phyloP scores from a whole-genome alignment of 2,888 invertebrate genomes.

The Phasia obesa region DNA sequence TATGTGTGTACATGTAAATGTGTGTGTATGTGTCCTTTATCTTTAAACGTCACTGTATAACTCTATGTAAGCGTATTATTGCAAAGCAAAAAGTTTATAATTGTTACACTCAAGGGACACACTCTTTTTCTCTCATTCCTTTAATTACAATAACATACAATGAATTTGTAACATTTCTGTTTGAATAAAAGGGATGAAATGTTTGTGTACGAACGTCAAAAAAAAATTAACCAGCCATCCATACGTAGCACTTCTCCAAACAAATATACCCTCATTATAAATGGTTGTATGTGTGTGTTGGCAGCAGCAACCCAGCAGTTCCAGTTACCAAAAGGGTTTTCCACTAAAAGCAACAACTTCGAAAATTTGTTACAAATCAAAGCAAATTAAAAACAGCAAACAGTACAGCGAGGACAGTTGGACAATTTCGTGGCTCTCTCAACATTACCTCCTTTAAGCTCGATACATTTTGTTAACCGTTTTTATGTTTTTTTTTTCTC shows the following conservation, averaged over 20 bases:
- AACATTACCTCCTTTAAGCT: no score
- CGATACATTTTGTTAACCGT: no score
- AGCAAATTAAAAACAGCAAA: no score
- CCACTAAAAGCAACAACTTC: no score
- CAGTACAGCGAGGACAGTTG: no score
- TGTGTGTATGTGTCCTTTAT: neutral
- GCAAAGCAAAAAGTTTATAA: slow-evolving; percentile 54
- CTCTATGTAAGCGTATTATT: slow-evolving; percentile 48
- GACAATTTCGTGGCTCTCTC: no score
- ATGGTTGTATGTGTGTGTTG: neutral
- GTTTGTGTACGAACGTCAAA: neutral
- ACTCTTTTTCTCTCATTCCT: slow-evolving; percentile 20
- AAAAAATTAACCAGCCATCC: slow-evolving; percentile 1
- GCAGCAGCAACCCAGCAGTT: slow-evolving; percentile 4
- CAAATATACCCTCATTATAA: slow-evolving; percentile 38
- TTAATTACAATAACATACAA: slow-evolving; percentile 30
- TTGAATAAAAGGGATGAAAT: slow-evolving; percentile 51
- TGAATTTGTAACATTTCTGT: slow-evolving; percentile 55
- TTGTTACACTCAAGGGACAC: slow-evolving; percentile 64
- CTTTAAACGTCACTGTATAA: slow-evolving; percentile 1
- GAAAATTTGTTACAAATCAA: no score
- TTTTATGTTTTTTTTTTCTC: no score
- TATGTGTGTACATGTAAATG: neutral
- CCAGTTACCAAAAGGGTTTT: no score
- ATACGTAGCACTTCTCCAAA: slow-evolving; percentile 5